phyloP scores from a whole-genome alignment of 2,113 vertebrate species.

The Atherinomorus stipes region DNA sequence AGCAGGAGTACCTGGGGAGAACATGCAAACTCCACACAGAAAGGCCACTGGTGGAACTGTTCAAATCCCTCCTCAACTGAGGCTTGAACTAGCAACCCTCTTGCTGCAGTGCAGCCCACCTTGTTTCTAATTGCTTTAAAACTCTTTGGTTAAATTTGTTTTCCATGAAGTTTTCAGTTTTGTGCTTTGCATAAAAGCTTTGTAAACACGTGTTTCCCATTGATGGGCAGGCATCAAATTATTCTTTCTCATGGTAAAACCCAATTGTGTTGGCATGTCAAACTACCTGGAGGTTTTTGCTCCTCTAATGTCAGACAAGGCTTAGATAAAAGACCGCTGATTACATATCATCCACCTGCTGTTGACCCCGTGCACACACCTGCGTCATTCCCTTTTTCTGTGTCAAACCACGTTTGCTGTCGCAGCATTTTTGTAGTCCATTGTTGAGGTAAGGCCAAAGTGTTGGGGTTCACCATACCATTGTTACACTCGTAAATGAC shows the following conservation, averaged over 20 bases:
- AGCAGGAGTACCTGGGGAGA: no score
- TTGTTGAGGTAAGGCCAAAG: slow-evolving; percentile 57
- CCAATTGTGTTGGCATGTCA: slow-evolving; percentile 20
- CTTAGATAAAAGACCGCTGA: slow-evolving; percentile 47
- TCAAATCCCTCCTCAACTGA: no score
- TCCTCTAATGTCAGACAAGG: slow-evolving; percentile 32
- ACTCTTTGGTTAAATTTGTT: background rate
- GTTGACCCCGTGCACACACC: slow-evolving; percentile 45
- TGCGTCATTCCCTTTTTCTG: slow-evolving; percentile 66
- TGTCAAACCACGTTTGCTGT: slow-evolving; percentile 62
- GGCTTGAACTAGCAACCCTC: no score
- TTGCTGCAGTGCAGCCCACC: no score
- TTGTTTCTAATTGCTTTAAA: no score
- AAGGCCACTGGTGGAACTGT: no score
- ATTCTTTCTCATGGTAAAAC: background rate
- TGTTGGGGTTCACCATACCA: slow-evolving; percentile 61
- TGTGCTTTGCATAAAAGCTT: background rate
- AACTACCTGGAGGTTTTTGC: slow-evolving; percentile 24
- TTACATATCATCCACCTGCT: slow-evolving; percentile 51
- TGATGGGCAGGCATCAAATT: background rate
- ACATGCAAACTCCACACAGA: no score
- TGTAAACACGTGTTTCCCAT: slow-evolving; percentile 7
- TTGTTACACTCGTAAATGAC: slow-evolving; percentile 57
- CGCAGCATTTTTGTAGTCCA: slow-evolving; percentile 53
- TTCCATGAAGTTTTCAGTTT: background rate